These are phyloP conservation scores for Drosophila prostipennis DNA, from an alignment of 2,888 invertebrate genomes.

Conservation along the genomic window DNA sequence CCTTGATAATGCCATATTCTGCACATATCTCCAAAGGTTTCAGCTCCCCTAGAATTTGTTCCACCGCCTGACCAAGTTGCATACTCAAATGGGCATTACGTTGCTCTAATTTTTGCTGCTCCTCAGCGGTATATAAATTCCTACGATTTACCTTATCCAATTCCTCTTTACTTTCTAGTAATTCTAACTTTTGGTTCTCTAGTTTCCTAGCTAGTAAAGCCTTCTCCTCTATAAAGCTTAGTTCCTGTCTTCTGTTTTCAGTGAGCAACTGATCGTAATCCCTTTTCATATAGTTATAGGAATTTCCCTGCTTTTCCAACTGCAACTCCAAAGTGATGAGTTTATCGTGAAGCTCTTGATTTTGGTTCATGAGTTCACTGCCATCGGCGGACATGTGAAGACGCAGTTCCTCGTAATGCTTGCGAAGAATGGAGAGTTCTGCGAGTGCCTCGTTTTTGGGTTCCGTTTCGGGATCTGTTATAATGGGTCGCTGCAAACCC, in stretches of 20 bases:
- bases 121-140: slow-evolving; percentile 65
- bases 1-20: slow-evolving; percentile 81
- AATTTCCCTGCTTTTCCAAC: slow-evolving; percentile 64
- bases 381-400: slow-evolving; percentile 78
- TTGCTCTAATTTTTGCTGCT: slow-evolving; percentile 71
- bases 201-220: slow-evolving; percentile 68
- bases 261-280: slow-evolving; percentile 80
- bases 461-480: slow-evolving; percentile 40
- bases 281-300: slow-evolving; percentile 77
- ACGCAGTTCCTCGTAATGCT: slow-evolving; percentile 79
- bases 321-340: slow-evolving; percentile 67
- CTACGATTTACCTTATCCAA: slow-evolving; percentile 46
- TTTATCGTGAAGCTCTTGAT: slow-evolving; percentile 72
- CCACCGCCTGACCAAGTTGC: slow-evolving; percentile 75
- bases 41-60: slow-evolving; percentile 70
- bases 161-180: slow-evolving; percentile 30
- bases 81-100: slow-evolving; percentile 68
- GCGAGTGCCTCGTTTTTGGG: slow-evolving; percentile 52
- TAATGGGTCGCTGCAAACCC: slow-evolving; percentile 70
- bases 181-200: slow-evolving; percentile 53
- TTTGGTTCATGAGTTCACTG: slow-evolving; percentile 67
- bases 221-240: slow-evolving; percentile 69
- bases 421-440: slow-evolving; percentile 72
- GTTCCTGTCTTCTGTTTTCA: slow-evolving; percentile 67
- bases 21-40: slow-evolving; percentile 71